Evolutionary conservation across 2,113 vertebrate genomes (phyloP).

Genomic region (Paraplagusia blochii): DNA sequence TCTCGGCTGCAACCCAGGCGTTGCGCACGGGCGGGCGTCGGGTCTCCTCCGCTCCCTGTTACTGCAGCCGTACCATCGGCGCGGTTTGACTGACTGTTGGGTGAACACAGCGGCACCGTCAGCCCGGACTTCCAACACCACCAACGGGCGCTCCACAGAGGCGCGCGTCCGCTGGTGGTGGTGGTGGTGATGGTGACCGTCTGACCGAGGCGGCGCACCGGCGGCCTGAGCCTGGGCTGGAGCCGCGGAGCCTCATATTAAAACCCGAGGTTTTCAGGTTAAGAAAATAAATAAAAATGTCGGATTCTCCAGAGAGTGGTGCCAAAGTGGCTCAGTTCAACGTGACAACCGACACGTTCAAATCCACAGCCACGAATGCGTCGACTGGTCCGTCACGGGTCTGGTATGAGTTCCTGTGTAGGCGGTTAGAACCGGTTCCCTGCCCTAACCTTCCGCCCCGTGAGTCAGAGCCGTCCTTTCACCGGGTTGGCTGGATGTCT

Average conservation of each 20-base stretch:
- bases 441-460: constrained; percentile 45
- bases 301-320: no score
- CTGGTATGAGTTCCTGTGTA: neutral
- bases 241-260: neutral
- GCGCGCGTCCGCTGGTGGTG: neutral
- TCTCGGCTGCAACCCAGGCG: constrained; percentile 44
- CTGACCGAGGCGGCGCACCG: neutral
- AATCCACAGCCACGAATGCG: no score
- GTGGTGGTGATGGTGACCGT: neutral
- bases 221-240: neutral
- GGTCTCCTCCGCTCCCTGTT: constrained; percentile 72
- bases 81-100: constrained; percentile 79
- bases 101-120: constrained; percentile 65
- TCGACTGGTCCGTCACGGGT: neutral
- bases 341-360: no score
- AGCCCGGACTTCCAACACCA: constrained; percentile 35
- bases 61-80: constrained; percentile 80
- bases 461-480: constrained; percentile 76
- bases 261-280: no score
- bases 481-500: constrained; percentile 76
- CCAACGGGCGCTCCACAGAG: constrained; percentile 8
- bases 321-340: no score
- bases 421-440: constrained; percentile 25
- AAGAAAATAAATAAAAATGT: no score
- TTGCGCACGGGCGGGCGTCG: constrained; percentile 61